Conservation (phyloP, 2,888 invertebrate genomes). For the Drosophila paramelanica region DNA sequence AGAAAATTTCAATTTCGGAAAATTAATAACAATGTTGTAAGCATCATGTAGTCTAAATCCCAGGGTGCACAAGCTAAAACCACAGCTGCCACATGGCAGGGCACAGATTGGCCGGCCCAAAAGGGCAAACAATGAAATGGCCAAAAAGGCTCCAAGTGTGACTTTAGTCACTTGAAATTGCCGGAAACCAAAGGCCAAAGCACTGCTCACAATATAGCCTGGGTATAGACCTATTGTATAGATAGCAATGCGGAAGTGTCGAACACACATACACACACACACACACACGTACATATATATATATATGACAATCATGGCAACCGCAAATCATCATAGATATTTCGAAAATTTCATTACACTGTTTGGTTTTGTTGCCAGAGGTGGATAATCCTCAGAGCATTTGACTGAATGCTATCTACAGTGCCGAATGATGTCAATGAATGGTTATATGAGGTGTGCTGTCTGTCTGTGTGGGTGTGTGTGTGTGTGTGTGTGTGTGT, state of each 20-base stretch:
- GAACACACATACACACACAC: conserved; percentile 22
- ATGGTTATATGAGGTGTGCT: conserved; percentile 69
- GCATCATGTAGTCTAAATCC: conserved; percentile 28
- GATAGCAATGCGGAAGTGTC: conserved; percentile 62
- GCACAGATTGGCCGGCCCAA: conserved; percentile 37
- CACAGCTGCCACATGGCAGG: conserved; percentile 50
- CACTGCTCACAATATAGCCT: conserved; percentile 22
- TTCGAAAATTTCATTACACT: conserved; percentile 79
- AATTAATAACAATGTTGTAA: conserved; percentile 53
- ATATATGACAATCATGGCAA: conserved; percentile 49
- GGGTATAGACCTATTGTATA: conserved; percentile 28
- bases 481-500: conserved; percentile 23
- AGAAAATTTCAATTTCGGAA: conserved; percentile 50
- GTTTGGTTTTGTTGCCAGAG: conserved; percentile 47
- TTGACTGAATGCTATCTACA: conserved; percentile 77
- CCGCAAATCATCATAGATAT: conserved; percentile 80
- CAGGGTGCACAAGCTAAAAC: conserved; percentile 24
- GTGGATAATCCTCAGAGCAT: conserved; percentile 60
- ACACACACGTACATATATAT: conserved; percentile 5
- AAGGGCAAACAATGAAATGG: conserved; percentile 42
- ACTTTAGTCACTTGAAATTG: conserved; percentile 68
- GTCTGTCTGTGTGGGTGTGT: conserved; percentile 12
- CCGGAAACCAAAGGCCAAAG: conserved; percentile 58
- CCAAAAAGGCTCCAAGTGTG: conserved; percentile 47
- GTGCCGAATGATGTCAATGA: conserved; percentile 73